Evolutionary conservation across 2,888 invertebrate species (phyloP), one percentile per base, ranked within the genome.

Genomic region (Clanis bilineata): DNA sequence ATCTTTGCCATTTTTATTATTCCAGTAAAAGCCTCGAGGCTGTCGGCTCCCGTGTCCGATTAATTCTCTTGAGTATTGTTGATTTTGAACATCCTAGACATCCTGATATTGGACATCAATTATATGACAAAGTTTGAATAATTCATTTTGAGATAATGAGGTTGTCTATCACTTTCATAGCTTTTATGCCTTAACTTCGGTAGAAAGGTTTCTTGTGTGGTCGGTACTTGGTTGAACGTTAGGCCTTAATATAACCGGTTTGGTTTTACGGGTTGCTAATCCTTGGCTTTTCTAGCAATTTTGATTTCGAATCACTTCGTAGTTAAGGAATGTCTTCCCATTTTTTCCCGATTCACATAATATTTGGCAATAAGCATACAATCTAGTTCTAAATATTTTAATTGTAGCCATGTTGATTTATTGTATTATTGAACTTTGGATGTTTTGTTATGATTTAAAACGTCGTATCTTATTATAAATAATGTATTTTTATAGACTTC

Each of bases 101-200:
- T n/a, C n/a, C n/a, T n/a, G n/a, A n/a, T n/a, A n/a, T n/a, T n/a
- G n/a, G n/a, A n/a, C n/a, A n/a, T n/a, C n/a, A 68, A 59, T 59
- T 51, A 62, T 63, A 60, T 65, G 67, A 66, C 71, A 76, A 71
- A 73, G 65, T 72, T 69, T 84, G 77, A 83, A 83, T 85, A 67
- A 85, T 85, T 82, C 80, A 85, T 82, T 72, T 58, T 63, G 68
- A 61, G 72, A 68, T 76, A 82, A 81, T 82, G 73, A 80, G 76
- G 72, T 75, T 64, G 70, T 77, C 64, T 78, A 80, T 77, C 65
- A 70, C 72, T 76, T 80, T 77, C 68, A 70, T 65, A 64, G 66
- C 64, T 68, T 74, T 74, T 76, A 76, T 80, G 72, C 76, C 79
- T 78, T 77, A 69, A 74, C 68, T 72, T 70, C 15, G 39, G n/a